Evolutionary conservation across 2,888 invertebrate species (phyloP), one percentile per base, ranked within the genome.

Genomic region (Cactoblastis cactorum): DNA sequence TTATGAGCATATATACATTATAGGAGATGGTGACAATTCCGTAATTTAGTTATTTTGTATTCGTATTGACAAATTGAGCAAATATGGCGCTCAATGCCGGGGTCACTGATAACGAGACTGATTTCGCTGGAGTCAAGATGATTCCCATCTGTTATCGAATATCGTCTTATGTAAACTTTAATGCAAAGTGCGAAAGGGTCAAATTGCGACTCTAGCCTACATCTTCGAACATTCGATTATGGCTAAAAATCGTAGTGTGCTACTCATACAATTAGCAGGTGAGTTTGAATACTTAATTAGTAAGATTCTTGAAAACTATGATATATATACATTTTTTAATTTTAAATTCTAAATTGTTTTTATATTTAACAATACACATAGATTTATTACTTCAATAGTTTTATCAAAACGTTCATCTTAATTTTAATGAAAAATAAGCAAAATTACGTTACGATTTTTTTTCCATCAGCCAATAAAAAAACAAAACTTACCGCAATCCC

Each of bases 21-120:
- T n/a, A n/a, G 28, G 9, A 28, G 28, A 28, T 28, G 14, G 34
- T 35, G 34, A 35, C 8, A 1, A 35, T 35, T 35, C 14, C 14
- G 17, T 37, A 11, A 15, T 37, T 3, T 37, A 8, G 14, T 37
- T 37, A 37, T 15, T 35, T 15, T 15, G 15, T 32, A 11, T 2
- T 8, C 65, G 63, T 66, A 71, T 72, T 74, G 78, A 76, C 59
- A 63, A 77, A 80, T 78, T 77, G 75, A 71, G 67, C 71, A 77
- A 79, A 79, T 70, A 74, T 67, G 63, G 56, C 56, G 43, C 59
- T 65, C 72, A 74, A 70, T 67, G 71, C 61, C 77, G 74, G 78
- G 77, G 79, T 80, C 78, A 79, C 37, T 52, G 77, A 75, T 80
- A 77, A 72, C 69, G 63, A 64, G 58, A 61, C 54, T 53, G 65